Evolutionary conservation across 2,888 invertebrate genomes (phyloP), one percentile per base, ranked within the genome.

Genomic region (Hypomecis punctinalis): DNA sequence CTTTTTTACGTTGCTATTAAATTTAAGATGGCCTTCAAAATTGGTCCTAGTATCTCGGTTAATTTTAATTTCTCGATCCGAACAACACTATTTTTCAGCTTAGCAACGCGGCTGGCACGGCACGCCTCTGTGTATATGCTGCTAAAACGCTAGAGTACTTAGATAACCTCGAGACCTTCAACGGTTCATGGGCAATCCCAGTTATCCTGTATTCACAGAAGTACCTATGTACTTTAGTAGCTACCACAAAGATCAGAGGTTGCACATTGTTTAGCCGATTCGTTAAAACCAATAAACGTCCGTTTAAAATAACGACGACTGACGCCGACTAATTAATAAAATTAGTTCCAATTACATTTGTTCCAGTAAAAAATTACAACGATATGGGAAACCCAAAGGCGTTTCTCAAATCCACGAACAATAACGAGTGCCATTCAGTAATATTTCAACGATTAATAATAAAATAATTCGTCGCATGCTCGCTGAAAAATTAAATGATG

Each of bases 401-500:
- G 37, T 37, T 51, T 37, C 10, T 51, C 0, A 51, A 7, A 11
- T 37, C 49, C 6, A n/a, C 9, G 40, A 13, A 35, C 23, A 23
- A 33, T 51, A 48, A 42, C 36, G 23, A 36, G 1, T 3, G 13
- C 35, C 7, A 7, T n/a, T 40, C 13, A 13, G 40, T 13, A 35
- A 11, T 43, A 43, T 43, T 35, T 48, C 43, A 10, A 35, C 40
- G 8, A 56, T 69, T 71, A 66, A 68, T 72, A 71, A 68, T 70
- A 65, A 69, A 75, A 73, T 74, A 72, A 76, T 76, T 77, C 72
- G 73, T 52, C 45, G 45, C 35, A 72, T 75, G 70, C 70, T 77
- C 70, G 71, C 73, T 76, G 70, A 80, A 70, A 78, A 72, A 63
- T 68, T 75, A 55, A 37, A 79, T 84, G 82, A 83, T 81, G 79